Evolutionary conservation across 2,113 vertebrate species (phyloP), one percentile per base, ranked within the genome.

Genomic region (Proteles cristata): DNA sequence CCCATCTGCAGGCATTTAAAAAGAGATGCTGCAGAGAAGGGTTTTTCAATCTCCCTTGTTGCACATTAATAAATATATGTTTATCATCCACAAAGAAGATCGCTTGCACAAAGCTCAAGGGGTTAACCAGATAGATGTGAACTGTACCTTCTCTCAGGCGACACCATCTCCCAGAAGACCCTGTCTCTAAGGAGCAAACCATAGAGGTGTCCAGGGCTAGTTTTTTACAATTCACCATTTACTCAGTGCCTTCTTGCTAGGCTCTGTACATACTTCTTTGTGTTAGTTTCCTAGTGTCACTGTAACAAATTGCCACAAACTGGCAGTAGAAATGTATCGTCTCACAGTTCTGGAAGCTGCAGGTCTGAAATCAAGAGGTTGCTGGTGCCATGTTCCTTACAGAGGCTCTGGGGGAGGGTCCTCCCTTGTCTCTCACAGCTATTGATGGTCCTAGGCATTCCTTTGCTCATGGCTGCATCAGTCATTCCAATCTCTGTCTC

Each of bases 11-110:
- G 21, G 21, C 58, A 35, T 71, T 96, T 85, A 31, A 69, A 92
- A 96, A 79, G 79, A 93, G 43, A 28, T 0, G 5, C 76, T 50
- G 61, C 76, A 66, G 88, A 93, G 50, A 92, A 48, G 63, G 15
- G 61, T 58, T 53, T 81, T 63, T 94, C 35, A 76, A 95, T 96
- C 71, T 12, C 53, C 92, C 90, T 97, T 71, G 45, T 94, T 86
- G 85, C 63, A 90, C 58, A 86, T 96, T 97, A 89, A 92, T 96
- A 86, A 96, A 97, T 98, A 95, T 84, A 69, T 93, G 43, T 35
- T 65, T 96, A 80, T 87, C 4, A 5, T 89, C 82, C 95, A 61
- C 95, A 96, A 97, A 95, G 96, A 63, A 76, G 83, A 92, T 74
- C 85, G 85, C 93, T 96, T 26, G 43, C 84, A 5, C 65, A 77